Evolutionary conservation across 2,113 vertebrate species (phyloP).

Genomic region (Prionailurus bengalensis): DNA sequence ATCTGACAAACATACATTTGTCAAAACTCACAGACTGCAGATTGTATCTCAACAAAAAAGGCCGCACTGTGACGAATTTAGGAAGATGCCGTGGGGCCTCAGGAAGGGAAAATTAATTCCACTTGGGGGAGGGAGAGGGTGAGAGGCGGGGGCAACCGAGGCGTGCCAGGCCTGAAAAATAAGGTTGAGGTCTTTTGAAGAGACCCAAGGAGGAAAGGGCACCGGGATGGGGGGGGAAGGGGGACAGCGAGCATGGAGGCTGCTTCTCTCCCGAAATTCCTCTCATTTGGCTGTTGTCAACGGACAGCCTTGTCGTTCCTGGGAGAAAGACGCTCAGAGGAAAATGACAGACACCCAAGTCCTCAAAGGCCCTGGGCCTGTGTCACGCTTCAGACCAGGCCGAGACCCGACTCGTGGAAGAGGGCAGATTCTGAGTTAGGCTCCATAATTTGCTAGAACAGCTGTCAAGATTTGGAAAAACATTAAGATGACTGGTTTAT

Average conservation of each 20-base stretch:
- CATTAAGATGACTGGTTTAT: not conserved
- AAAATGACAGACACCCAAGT: not conserved
- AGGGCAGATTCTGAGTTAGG: not conserved
- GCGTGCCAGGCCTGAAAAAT: not conserved
- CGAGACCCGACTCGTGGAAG: accelerated
- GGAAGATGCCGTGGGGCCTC: not conserved
- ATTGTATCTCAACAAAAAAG: not conserved
- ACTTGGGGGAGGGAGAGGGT: not conserved
- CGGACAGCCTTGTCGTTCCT: not conserved
- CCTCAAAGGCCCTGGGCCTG: not conserved
- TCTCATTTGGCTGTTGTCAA: not conserved
- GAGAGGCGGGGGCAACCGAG: not conserved
- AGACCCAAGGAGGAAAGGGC: not conserved
- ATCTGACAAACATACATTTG: not conserved
- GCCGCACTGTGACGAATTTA: not conserved
- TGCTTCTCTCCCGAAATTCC: not conserved
- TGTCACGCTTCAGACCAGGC: not conserved
- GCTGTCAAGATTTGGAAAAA: not conserved
- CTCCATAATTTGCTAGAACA: not conserved
- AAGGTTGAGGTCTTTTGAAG: not conserved
- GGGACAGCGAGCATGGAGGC: accelerated
- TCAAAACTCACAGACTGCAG: not conserved
- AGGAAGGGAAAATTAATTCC: not conserved
- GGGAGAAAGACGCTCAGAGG: not conserved
- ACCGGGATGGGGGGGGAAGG: accelerated